Evolutionary conservation across 1,140 invertebrate genomes (phyloP), one percentile per base, ranked within the genome.

Genomic region (Stegodyphus dumicola): DNA sequence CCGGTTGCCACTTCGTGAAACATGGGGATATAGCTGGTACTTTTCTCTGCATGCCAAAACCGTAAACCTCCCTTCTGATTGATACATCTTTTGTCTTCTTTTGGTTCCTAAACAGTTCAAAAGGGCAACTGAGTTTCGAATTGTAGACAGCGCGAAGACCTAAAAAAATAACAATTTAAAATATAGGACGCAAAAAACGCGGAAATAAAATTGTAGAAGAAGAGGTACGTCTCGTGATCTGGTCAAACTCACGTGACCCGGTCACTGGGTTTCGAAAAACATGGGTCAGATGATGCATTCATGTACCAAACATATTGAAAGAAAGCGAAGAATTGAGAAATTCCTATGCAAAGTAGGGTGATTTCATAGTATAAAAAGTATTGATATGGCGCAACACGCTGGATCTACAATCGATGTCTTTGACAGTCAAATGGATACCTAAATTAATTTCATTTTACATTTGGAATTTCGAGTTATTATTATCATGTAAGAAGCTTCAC

Each of bases 61-160:
- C 56, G 4, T 15, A 60, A 9, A 60, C 56, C 56, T 60, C 56
- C 56, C 56, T 60, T 60, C 33, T 78, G 65, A 78, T 78, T 78
- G 77, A 78, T 78, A 78, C 17, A 17, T 33, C 77, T 33, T 69
- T 78, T 78, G 77, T 78, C 11, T 10, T 78, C 11, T 10, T 13
- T 33, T 15, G 17, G 10, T 33, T 78, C 65, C 18, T 69, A 6
- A 33, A 33, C 1, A 33, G 33, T 33, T 33, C 33, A 54, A 69
- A 48, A 69, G 77, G 77, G 48, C 66, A 18, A 17, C n/a, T 11
- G 15, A 56, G 77, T 69, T 65, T 64, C 48, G 6, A 33, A 33
- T 33, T 33, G 33, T 33, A 1, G 33, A 1, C 33, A 33, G 33
- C 33, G 1, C 13, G 33, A 9, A 52, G 69, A 17, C 13, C 10